phyloP scores from a whole-genome alignment of 2,888 invertebrate genomes.

The Apoda limacodes region DNA sequence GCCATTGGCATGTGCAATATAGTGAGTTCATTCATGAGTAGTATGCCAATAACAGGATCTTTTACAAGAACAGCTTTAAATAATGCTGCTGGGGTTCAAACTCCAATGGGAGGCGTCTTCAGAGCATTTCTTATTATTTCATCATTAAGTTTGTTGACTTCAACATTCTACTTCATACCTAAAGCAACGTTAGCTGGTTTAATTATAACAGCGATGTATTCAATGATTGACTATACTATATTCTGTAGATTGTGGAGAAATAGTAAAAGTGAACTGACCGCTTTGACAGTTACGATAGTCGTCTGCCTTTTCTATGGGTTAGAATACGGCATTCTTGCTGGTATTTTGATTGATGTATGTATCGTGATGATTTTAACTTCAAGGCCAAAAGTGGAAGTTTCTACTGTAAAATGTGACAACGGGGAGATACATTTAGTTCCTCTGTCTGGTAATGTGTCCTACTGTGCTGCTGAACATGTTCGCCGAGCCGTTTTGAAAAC shows the following conservation, averaged over 20 bases:
- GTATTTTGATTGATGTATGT: conserved; percentile 32
- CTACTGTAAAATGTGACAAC: conserved; percentile 23
- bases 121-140: conserved; percentile 81
- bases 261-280: conserved; percentile 71
- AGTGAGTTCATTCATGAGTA: conserved; percentile 83
- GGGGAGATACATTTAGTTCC: conserved; percentile 28
- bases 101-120: conserved; percentile 83
- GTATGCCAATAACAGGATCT: conserved; percentile 90
- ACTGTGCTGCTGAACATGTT: conserved; percentile 41
- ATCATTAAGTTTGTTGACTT: conserved; percentile 83
- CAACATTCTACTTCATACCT: conserved; percentile 86
- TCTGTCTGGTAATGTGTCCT: conserved; percentile 32
- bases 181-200: conserved; percentile 89
- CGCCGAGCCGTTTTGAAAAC: conserved; percentile 21
- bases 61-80: conserved; percentile 91
- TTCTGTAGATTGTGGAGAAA: conserved; percentile 78
- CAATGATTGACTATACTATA: conserved; percentile 80
- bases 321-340: conserved; percentile 42
- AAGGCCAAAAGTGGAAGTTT: conserved; percentile 30
- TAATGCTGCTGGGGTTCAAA: conserved; percentile 89
- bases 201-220: conserved; percentile 90
- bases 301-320: conserved; percentile 36
- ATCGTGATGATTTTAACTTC: conserved; percentile 34
- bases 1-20: conserved; percentile 89
- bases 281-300: conserved; percentile 34